Evolutionary conservation across 1,140 invertebrate species (phyloP), one percentile per base, ranked within the genome.

Genomic region (Zaprionus ghesquierei): DNA sequence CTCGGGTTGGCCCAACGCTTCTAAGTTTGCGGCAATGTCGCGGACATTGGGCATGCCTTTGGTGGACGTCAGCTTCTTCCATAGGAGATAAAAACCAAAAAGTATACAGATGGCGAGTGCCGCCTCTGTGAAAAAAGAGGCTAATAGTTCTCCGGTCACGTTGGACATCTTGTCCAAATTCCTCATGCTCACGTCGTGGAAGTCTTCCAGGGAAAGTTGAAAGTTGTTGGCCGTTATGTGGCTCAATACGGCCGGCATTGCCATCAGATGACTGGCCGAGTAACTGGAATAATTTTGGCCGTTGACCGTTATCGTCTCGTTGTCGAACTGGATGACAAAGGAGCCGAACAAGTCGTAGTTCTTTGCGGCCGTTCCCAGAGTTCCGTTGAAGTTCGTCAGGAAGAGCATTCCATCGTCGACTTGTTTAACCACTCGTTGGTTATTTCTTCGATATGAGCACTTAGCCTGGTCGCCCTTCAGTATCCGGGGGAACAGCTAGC

Each of bases 341-440:
- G 29, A 55, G 9, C 53, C 53, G 31, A 2, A 8, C 9, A 35
- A 18, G 0, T 31, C 0, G 29, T 55, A 55, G n/a, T 33, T 18
- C 31, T 18, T 55, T 12, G 27, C 15, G 3, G 29, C 12, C 9
- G 53, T 35, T 9, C 9, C 12, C 29, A 55, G n/a, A 4, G 53
- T 55, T 33, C 53, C 53, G 18, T 55, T 55, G 53, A 55, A 55
- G 29, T 55, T 55, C 0, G 53, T 35, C 18, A 55, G 53, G 27
- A 3, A 51, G 23, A 20, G 41, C 8, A 44, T 44, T 9, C 15
- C 41, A 20, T 44, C 41, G 41, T 44, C 18, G 18, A 44, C 8
- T 10, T 18, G 18, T 3, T 44, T 20, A 18, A 20, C 41, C 18
- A 15, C 18, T 44, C 18, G 15, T 44, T 44, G 15, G 15, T 44